Evolutionary conservation across 2,797 vertebrate genomes (phyloP).

Genomic region (Rhodeus uyekii): DNA sequence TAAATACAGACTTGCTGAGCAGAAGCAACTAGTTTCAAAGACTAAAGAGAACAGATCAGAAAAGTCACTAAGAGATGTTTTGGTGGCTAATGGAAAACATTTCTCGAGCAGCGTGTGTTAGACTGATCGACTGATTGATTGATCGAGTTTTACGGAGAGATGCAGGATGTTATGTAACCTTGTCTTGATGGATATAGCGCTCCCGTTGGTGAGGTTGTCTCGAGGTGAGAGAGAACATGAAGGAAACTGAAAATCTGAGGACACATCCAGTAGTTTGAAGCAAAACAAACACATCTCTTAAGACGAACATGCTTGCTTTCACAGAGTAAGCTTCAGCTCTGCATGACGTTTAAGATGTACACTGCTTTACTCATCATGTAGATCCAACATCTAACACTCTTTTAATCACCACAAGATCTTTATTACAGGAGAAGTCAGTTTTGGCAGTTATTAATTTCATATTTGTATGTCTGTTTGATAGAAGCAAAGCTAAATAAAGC

Average conservation of each 20-base stretch:
- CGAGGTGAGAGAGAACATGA: neutral
- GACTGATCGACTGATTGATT: neutral
- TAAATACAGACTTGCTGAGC: too few species aligned
- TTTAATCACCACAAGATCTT: slow-evolving; percentile 52
- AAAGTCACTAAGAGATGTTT: neutral
- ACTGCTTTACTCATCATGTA: slow-evolving; percentile 52
- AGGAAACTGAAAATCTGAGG: neutral
- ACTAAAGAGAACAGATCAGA: neutral
- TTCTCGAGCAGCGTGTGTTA: neutral
- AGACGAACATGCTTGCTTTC: neutral
- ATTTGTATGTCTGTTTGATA: neutral
- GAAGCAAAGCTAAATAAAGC: neutral
- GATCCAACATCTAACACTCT: slow-evolving; percentile 42
- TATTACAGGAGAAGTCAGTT: slow-evolving; percentile 45
- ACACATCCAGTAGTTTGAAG: neutral
- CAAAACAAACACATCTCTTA: neutral
- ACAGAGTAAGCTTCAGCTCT: neutral
- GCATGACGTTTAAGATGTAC: slow-evolving; percentile 42
- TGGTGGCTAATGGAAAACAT: neutral
- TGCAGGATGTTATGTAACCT: neutral
- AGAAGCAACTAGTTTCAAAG: neutral
- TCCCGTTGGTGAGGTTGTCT: neutral
- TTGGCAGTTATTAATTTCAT: slow-evolving; percentile 38
- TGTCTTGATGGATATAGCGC: slow-evolving; percentile 20
- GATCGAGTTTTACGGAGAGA: slow-evolving; percentile 3